A percentile compares a stretch with the other conserved stretches of the same genome.
phyloP scores from a whole-genome alignment of 2,113 vertebrate species.

The Tragelaphus buxtoni region DNA sequence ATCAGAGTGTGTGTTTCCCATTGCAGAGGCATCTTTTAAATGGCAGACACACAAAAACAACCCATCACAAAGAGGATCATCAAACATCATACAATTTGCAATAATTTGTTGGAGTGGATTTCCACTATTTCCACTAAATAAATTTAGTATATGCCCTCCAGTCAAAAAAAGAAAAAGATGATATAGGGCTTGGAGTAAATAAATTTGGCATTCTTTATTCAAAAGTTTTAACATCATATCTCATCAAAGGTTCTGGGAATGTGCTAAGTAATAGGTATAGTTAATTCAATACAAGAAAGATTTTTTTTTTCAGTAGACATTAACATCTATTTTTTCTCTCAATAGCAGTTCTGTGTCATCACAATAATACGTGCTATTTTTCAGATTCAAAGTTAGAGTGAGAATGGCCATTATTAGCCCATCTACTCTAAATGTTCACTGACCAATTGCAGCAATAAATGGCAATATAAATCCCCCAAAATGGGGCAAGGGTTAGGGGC shows the following conservation, averaged over 20 bases:
- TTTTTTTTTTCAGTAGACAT: background rate
- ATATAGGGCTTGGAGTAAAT: background rate
- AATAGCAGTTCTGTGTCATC: slow-evolving; percentile 21
- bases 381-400: background rate
- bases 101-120: background rate
- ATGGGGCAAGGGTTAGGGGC: background rate
- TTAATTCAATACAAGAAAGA: slow-evolving; percentile 23
- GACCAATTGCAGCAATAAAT: background rate
- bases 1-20: slow-evolving; percentile 8
- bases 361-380: background rate
- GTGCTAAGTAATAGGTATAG: background rate
- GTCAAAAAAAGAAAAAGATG: background rate
- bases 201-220: background rate
- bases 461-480: background rate
- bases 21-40: slow-evolving; percentile 27
- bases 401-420: background rate
- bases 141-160: background rate
- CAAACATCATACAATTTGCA: background rate
- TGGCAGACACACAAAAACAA: background rate
- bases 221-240: background rate
- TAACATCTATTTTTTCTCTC: background rate
- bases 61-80: background rate
- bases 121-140: background rate
- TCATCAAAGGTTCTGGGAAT: background rate
- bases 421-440: background rate